phyloP scores from a whole-genome alignment of 2,113 vertebrate species.

The Tinamus guttatus region DNA sequence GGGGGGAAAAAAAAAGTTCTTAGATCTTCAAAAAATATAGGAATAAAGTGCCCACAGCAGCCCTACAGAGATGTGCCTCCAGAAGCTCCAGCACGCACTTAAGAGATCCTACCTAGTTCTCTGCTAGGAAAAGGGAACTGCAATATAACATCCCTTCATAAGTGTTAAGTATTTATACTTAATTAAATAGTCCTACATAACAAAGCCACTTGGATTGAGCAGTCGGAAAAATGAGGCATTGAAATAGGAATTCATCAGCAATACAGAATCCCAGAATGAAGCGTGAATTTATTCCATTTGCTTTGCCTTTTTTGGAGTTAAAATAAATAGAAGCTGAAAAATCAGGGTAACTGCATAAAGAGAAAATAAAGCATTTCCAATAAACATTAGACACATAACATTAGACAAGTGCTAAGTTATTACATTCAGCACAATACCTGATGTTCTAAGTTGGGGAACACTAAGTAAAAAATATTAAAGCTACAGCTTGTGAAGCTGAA shows the following conservation, averaged over 20 bases:
- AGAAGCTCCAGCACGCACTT: too few relatives aligned
- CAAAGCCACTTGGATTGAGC: neutral
- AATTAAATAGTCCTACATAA: neutral
- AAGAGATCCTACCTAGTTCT: neutral
- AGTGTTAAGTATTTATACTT: neutral
- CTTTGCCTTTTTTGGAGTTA: neutral
- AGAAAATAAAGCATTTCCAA: neutral
- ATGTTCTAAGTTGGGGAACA: neutral
- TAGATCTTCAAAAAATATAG: fast-evolving
- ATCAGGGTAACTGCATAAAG: fast-evolving
- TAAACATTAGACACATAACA: too few relatives aligned
- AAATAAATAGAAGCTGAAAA: neutral
- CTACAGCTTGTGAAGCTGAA: neutral
- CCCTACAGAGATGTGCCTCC: too few relatives aligned
- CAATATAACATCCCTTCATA: neutral
- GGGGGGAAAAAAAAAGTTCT: neutral
- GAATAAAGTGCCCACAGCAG: neutral
- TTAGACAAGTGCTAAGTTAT: neutral
- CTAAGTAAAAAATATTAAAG: neutral
- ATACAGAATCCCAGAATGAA: too few relatives aligned
- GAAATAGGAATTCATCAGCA: neutral
- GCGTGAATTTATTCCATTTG: neutral
- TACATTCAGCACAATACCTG: neutral
- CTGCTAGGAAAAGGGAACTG: neutral
- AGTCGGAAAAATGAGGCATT: neutral